Conservation (phyloP, 2,797 vertebrate species). For the Xerus rutilus region DNA sequence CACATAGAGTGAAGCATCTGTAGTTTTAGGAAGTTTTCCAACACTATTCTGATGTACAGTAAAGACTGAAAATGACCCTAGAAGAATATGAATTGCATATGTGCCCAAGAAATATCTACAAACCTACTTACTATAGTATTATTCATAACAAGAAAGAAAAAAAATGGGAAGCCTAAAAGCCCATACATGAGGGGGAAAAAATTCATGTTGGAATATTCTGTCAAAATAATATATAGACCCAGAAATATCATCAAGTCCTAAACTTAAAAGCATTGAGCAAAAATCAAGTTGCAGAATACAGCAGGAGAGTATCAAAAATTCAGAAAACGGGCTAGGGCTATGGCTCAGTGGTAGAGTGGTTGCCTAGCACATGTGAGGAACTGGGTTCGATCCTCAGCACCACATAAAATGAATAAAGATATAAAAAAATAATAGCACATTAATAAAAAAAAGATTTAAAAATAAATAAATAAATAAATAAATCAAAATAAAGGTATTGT, state of each 20-base stretch:
- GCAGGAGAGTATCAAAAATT: neutral
- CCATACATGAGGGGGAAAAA: neutral
- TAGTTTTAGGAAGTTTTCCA: neutral
- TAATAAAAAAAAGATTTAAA: no score
- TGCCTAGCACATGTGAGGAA: no score
- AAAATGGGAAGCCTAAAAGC: neutral
- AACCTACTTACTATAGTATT: neutral
- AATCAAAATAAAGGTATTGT: no score
- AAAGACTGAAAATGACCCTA: neutral
- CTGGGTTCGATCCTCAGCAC: no score
- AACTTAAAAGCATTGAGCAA: neutral
- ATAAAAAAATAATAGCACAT: no score
- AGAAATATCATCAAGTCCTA: neutral
- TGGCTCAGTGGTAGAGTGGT: no score
- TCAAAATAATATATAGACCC: neutral
- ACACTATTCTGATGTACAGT: neutral
- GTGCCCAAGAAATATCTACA: neutral
- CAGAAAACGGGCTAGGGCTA: neutral
- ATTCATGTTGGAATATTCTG: neutral
- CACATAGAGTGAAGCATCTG: neutral
- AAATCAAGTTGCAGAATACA: neutral
- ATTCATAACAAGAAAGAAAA: neutral
- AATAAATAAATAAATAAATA: no score
- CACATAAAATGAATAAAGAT: no score
- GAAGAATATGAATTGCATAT: neutral